Evolutionary conservation across 2,888 invertebrate genomes (phyloP), one percentile per base, ranked within the genome.

Genomic region (Pyrochroa serraticornis): DNA sequence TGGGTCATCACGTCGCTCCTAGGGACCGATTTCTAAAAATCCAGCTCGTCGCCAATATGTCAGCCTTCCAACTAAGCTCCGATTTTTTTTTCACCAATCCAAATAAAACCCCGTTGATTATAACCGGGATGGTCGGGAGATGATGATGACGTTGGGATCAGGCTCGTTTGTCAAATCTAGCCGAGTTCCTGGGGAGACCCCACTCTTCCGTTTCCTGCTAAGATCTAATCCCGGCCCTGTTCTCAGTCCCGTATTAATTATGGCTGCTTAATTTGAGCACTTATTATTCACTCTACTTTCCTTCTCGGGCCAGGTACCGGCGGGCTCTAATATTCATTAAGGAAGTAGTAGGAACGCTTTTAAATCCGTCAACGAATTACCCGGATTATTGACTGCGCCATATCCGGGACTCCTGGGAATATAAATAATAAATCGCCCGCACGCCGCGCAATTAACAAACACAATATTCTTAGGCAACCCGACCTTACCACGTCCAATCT

Each of bases 181-280:
- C 51, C 13, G 49, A 51, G 49, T 50, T 63, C 50, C 55, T 49
- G 56, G 49, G 3, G 22, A 22, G 38, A 51, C 44, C 41, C 54
- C 46, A 52, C 45, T 33, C 54, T 60, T 63, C 63, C 63, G 58
- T 55, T 63, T 63, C 60, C 63, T 48, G 50, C 52, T 41, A 58
- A 51, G 52, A 63, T 58, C 44, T 60, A 60, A 60, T 61, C 60
- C 54, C 48, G 43, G 61, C 55, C 52, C 39, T 51, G 54, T 62
- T 62, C 56, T 52, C 62, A 59, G 47, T 59, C 53, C 52, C 58
- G 42, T 62, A 62, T 62, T 62, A 62, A 62, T 62, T 62, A 59
- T 59, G 49, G 48, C 34, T 53, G 52, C 50, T 62, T 62, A 62
- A 59, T 56, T 62, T 58, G 35, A 49, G 42, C 59, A 59, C 62